Conservation (phyloP, 2,888 invertebrate species). For the Drosophila basisetae region DNA sequence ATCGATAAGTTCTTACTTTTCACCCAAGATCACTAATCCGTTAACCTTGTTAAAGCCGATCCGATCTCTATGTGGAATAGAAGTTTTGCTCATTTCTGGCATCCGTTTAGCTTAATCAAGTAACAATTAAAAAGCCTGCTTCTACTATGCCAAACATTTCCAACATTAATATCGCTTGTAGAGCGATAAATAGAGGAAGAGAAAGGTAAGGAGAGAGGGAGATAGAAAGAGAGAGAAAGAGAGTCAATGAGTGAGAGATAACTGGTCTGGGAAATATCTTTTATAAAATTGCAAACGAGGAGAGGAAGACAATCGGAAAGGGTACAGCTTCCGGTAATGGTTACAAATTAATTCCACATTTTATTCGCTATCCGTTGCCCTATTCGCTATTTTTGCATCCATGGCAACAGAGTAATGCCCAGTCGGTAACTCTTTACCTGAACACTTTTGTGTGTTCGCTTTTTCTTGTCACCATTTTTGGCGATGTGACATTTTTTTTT, state of each 20-base stretch:
- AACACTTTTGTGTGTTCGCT: neutral
- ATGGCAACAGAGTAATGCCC: neutral
- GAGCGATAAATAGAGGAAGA: neutral
- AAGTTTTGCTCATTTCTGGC: neutral
- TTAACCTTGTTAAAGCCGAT: neutral
- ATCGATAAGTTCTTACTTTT: neutral
- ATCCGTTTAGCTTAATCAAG: neutral
- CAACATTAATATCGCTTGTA: no score
- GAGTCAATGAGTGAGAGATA: neutral
- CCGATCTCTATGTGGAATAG: no score
- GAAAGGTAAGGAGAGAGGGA: neutral
- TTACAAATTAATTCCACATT: neutral
- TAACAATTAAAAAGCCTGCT: neutral
- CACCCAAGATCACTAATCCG: neutral
- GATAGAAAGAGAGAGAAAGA: neutral
- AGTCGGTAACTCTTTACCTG: neutral
- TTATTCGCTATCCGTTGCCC: neutral
- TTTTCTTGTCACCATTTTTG: constrained; percentile 36
- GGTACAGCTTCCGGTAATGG: neutral
- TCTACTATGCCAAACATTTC: no score
- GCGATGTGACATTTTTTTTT: constrained; percentile 58
- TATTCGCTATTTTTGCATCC: neutral
- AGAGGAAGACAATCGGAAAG: neutral
- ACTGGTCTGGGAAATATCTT: neutral
- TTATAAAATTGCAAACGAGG: neutral